Percentiles rank a stretch among this genome's conserved stretches.
phyloP scores from a whole-genome alignment of 1,140 invertebrate genomes.

The Neodiprion virginianus region DNA sequence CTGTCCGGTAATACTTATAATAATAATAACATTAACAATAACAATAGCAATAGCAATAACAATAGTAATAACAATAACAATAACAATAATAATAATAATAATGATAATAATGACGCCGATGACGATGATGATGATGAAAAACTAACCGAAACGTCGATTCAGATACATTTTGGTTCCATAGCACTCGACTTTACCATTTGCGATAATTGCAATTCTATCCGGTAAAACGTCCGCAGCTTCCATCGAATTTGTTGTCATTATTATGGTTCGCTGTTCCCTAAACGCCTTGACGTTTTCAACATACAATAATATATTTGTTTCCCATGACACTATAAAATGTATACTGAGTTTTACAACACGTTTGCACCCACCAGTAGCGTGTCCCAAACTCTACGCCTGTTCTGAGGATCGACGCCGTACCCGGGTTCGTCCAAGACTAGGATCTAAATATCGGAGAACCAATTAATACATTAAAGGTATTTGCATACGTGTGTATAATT shows the following conservation, averaged over 20 bases:
- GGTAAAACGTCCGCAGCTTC: constrained; percentile 71
- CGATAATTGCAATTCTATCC: constrained; percentile 67
- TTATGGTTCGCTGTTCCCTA: constrained; percentile 31
- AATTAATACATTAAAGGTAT: too few relatives aligned
- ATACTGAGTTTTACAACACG: constrained; percentile 31
- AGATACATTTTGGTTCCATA: constrained; percentile 68
- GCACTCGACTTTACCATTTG: constrained; percentile 66
- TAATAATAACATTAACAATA: too few relatives aligned
- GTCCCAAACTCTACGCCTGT: constrained; percentile 63
- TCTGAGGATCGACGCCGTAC: constrained; percentile 65
- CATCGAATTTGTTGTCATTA: constrained; percentile 57
- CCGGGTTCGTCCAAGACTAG: constrained; percentile 74
- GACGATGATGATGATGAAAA: background rate
- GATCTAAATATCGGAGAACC: constrained; percentile 17
- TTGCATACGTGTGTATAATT: too few relatives aligned
- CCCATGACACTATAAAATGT: background rate
- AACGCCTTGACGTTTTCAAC: constrained; percentile 20
- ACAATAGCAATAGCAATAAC: too few relatives aligned
- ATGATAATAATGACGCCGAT: too few relatives aligned
- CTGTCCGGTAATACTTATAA: too few relatives aligned
- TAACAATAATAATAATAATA: too few relatives aligned
- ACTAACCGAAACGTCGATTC: constrained; percentile 49
- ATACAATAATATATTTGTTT: background rate
- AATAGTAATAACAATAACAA: too few relatives aligned
- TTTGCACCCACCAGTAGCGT: constrained; percentile 51